These are phyloP conservation scores for Gonocerus acuteangulatus DNA, from an alignment of 2,888 invertebrate genomes.

Conservation along the genomic window DNA sequence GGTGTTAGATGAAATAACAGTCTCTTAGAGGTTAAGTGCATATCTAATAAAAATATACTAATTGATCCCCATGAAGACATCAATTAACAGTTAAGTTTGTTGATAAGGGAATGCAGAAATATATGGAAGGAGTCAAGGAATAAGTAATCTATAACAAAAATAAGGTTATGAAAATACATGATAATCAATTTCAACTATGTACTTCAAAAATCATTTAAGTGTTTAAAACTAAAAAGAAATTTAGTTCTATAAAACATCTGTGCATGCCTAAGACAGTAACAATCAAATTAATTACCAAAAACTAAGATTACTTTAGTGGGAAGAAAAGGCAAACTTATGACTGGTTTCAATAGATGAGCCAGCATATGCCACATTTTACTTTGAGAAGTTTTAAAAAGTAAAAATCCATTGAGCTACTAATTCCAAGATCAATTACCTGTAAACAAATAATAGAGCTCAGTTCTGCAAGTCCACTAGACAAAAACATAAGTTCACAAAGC, in stretches of 20 bases:
- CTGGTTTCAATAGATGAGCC: slow-evolving; percentile 21
- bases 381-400: slow-evolving; percentile 1
- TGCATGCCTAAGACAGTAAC: slow-evolving; percentile 4
- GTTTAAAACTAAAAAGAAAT: too few relatives aligned
- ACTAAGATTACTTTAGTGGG: slow-evolving; percentile 11
- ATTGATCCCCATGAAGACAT: too few relatives aligned
- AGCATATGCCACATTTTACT: slow-evolving; percentile 24
- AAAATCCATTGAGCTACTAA: slow-evolving; percentile 18
- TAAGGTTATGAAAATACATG: slow-evolving; percentile 1
- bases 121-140: background rate
- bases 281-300: slow-evolving; percentile 17
- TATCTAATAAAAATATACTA: slow-evolving; percentile 10
- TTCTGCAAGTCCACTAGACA: slow-evolving; percentile 15
- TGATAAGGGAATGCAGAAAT: too few relatives aligned
- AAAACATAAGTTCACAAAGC: slow-evolving; percentile 18
- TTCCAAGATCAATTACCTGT: slow-evolving; percentile 24
- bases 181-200: background rate
- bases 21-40: slow-evolving; percentile 15
- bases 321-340: slow-evolving; percentile 11
- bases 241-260: too few relatives aligned
- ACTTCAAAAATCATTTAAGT: too few relatives aligned
- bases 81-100: too few relatives aligned
- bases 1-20: slow-evolving; percentile 6
- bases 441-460: slow-evolving; percentile 23
- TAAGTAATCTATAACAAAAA: background rate